Percentiles rank a stretch among this genome's conserved stretches.
phyloP scores from a whole-genome alignment of 1,140 invertebrate genomes.

The Drosophila bocki region DNA sequence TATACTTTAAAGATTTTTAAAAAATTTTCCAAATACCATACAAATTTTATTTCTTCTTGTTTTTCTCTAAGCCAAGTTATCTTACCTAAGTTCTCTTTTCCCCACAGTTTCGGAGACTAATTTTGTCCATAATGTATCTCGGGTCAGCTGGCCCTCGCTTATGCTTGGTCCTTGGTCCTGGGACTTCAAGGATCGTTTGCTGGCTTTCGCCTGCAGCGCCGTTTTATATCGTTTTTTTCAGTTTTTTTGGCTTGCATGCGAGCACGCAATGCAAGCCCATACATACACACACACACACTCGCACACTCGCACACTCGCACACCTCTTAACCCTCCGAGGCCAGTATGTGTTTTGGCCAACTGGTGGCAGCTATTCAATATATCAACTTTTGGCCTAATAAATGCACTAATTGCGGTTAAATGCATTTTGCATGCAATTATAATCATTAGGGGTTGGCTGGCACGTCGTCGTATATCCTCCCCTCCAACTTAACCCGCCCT shows the following conservation, averaged over 20 bases:
- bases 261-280: conserved; percentile 7
- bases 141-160: conserved; percentile 17
- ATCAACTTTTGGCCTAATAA: conserved; percentile 84
- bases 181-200: conserved; percentile 45
- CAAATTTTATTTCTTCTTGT: not conserved
- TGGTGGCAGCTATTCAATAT: conserved; percentile 73
- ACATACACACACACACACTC: too few relatives aligned
- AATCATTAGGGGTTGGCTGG: conserved; percentile 81
- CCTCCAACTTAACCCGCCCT: not conserved
- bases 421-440: conserved; percentile 85
- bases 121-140: not conserved
- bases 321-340: conserved; percentile 8
- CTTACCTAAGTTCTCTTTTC: not conserved
- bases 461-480: conserved; percentile 52
- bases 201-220: conserved; percentile 37
- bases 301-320: not conserved
- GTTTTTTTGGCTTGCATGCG: not conserved
- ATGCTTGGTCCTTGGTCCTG: conserved; percentile 1
- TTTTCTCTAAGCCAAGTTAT: not conserved
- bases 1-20: not conserved
- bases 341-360: conserved; percentile 35
- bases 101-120: not conserved
- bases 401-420: conserved; percentile 85
- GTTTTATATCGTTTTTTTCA: not conserved
- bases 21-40: not conserved